phyloP scores from a whole-genome alignment of 2,888 invertebrate genomes.

The Parascotia fuliginaria region DNA sequence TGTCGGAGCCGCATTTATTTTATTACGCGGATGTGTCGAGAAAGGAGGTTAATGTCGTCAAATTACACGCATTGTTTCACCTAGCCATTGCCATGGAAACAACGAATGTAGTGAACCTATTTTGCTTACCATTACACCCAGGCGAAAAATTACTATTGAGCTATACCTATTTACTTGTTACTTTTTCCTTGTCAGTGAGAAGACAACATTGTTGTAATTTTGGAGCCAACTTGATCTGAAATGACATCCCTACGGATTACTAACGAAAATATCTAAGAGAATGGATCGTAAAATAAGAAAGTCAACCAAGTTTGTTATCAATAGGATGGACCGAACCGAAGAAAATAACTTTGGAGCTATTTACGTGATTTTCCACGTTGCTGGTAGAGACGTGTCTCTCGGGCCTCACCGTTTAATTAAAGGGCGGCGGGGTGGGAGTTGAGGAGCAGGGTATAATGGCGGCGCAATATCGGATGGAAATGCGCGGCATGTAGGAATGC shows the following conservation, averaged over 20 bases:
- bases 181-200: not conserved
- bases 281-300: slow-evolving; percentile 33
- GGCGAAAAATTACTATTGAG: slow-evolving; percentile 18
- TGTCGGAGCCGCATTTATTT: slow-evolving; percentile 73
- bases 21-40: slow-evolving; percentile 75
- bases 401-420: slow-evolving; percentile 85
- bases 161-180: slow-evolving; percentile 14
- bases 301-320: slow-evolving; percentile 53
- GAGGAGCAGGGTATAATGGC: slow-evolving; percentile 83
- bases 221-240: not conserved
- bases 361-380: slow-evolving; percentile 82
- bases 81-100: slow-evolving; percentile 68
- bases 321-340: slow-evolving; percentile 54
- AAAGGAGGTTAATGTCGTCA: slow-evolving; percentile 78
- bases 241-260: slow-evolving; percentile 3
- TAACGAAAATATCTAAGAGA: slow-evolving; percentile 1
- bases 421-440: slow-evolving; percentile 76
- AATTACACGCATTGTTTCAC: slow-evolving; percentile 79
- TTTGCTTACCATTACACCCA: slow-evolving; percentile 36
- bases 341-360: slow-evolving; percentile 75
- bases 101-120: slow-evolving; percentile 47
- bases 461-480: slow-evolving; percentile 86
- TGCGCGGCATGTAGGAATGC: slow-evolving; percentile 86
- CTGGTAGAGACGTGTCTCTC: slow-evolving; percentile 81
- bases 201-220: slow-evolving; percentile 6